phyloP scores from a whole-genome alignment of 2,113 vertebrate species.

The Spheniscus mendiculus region DNA sequence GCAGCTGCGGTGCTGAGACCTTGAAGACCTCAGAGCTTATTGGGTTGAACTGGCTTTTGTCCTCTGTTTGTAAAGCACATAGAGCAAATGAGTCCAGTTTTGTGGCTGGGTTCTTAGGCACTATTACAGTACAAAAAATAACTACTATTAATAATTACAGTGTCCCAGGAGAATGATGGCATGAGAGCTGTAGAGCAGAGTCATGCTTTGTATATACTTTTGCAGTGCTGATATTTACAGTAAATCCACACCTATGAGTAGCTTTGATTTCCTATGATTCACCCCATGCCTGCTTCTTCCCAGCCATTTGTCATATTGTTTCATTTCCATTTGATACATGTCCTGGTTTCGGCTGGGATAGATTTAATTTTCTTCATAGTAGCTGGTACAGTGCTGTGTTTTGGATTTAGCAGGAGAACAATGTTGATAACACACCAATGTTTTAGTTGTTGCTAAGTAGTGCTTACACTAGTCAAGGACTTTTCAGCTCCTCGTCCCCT shows the following conservation, averaged over 20 bases:
- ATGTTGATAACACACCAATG: no score
- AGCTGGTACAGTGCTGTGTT: no score
- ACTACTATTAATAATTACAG: not conserved
- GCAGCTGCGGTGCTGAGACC: not conserved
- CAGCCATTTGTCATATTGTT: not conserved
- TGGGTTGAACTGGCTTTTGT: not conserved
- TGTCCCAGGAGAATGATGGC: not conserved
- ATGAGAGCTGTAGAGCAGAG: not conserved
- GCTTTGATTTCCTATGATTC: not conserved
- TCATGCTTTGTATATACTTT: not conserved
- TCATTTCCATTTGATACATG: not conserved
- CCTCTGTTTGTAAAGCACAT: not conserved
- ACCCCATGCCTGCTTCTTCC: not conserved
- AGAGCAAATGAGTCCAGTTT: not conserved
- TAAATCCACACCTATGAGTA: not conserved
- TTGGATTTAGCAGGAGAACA: no score
- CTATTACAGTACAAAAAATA: not conserved
- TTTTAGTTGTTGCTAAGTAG: no score
- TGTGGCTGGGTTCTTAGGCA: not conserved
- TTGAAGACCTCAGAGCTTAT: not conserved
- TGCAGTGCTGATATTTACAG: not conserved
- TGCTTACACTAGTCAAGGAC: no score
- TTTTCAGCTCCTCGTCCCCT: no score
- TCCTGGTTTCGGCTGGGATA: no score
- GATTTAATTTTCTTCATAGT: no score